phyloP scores from a whole-genome alignment of 2,797 vertebrate species.

The Vireo griseus region DNA sequence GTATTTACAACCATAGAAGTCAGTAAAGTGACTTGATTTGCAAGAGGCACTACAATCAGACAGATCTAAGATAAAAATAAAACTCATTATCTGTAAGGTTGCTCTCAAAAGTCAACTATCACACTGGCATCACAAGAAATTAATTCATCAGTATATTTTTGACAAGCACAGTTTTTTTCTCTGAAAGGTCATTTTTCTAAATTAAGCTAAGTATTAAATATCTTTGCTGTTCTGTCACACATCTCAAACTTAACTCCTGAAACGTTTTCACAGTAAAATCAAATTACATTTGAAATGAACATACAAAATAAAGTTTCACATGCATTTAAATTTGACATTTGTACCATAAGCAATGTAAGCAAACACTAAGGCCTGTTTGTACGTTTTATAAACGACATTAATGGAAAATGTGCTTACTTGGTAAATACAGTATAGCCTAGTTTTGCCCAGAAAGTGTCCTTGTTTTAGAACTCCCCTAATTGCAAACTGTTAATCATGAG shows the following conservation, averaged over 20 bases:
- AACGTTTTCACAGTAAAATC: conserved; percentile 12
- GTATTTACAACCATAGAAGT: conserved; percentile 14
- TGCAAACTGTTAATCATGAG: fast-evolving
- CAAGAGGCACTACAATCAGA: conserved; percentile 27
- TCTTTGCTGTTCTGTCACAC: not conserved
- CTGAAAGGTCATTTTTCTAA: conserved; percentile 57
- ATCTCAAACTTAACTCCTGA: not conserved
- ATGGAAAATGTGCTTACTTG: not conserved
- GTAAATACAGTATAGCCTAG: not conserved
- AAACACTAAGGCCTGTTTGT: not conserved
- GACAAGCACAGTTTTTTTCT: conserved; percentile 15
- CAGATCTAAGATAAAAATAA: conserved; percentile 49
- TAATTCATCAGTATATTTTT: conserved; percentile 53
- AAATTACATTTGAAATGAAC: not conserved
- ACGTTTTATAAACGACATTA: not conserved
- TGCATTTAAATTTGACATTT: not conserved
- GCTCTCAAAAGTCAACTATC: conserved; percentile 27
- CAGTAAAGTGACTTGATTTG: conserved; percentile 18
- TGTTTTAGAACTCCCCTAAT: not conserved
- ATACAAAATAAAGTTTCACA: not conserved
- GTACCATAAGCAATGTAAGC: not conserved
- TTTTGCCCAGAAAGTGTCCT: not conserved
- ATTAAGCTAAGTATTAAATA: conserved; percentile 47
- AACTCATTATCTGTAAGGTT: conserved; percentile 37
- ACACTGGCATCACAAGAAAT: conserved; percentile 27